Base-by-base conservation (phyloP, 2,888 invertebrate genomes). In the Polyploca ridens region DNA sequence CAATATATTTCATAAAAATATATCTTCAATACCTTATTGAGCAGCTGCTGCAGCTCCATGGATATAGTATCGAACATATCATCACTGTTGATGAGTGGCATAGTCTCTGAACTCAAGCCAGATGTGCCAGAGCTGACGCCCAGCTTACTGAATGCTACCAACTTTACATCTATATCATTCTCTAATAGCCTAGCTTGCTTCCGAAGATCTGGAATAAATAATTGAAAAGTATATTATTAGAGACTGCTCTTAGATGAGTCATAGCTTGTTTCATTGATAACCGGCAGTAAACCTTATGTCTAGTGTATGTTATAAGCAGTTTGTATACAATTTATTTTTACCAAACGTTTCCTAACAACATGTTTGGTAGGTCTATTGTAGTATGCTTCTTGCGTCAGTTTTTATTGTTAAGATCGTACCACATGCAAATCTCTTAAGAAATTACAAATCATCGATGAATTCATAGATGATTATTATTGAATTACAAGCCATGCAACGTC, bases 91-190 rank as follows among this genome's bases (percentile, higher is more conserved):
- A 98, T 94, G n/a, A 98, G 94, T 0, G 98, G 98, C 60, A 97
- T 96, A 74, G 96, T 96, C 83, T 98, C 98, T 27, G 96, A 95
- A 79, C 93, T 95, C 61, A 95, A 93, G 1, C 89, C 88, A 0
- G 92, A 85, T 0, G 94, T 86, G 1, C 91, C 90, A 5, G 95
- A 91, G 71, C 96, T 96, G 63, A 98, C 96, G 27, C 98, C 98
- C 49, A 99, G 95, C 94, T 99, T 99, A 88, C 98, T 99, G 85
- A 99, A 98, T 7, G 98, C 97, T 2, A 99, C 98, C 71, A 99
- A 94, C 89, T 99, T 99, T 13, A 98, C 94, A 89, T 99, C 99
- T 76, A 99, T 98, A 87, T 99, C 99, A 94, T 99, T 99, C 91
- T 99, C 99, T 63, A 99, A 91, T 68, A 97, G 96, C 67, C 99